These are phyloP conservation scores for Aphelinus certus DNA, from an alignment of 1,140 invertebrate species.

Conservation along the genomic window DNA sequence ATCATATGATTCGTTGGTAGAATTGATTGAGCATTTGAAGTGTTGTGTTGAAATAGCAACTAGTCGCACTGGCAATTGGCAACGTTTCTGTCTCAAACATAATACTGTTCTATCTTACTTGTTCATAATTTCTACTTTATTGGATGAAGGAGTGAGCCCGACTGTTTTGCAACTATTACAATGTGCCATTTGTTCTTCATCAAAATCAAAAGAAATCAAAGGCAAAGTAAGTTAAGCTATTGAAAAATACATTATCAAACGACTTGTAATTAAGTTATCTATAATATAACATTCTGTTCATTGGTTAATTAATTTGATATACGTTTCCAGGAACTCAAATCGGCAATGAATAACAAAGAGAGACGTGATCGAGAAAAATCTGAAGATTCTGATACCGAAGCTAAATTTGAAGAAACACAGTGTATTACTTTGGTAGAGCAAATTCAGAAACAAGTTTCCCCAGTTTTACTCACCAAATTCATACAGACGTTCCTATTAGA, in stretches of 20 bases:
- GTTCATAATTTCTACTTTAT: conserved; percentile 66
- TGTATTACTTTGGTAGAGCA: conserved; percentile 77
- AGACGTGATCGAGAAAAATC: conserved; percentile 73
- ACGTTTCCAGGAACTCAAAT: conserved; percentile 62
- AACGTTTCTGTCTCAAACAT: conserved; percentile 85
- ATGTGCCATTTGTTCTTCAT: conserved; percentile 79
- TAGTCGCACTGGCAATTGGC: conserved; percentile 94
- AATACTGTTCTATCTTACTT: conserved; percentile 72
- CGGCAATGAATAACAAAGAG: conserved; percentile 56
- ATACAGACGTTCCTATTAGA: conserved; percentile 91
- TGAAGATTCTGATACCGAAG: conserved; percentile 75
- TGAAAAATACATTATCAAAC: not conserved
- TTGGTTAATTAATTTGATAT: not conserved
- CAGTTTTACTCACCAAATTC: conserved; percentile 79
- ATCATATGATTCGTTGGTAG: conserved; percentile 90
- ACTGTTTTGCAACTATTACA: conserved; percentile 91
- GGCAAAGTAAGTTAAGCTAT: conserved; percentile 48
- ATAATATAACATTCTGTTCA: too few species aligned
- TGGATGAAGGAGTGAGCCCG: conserved; percentile 94
- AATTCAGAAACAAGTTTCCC: conserved; percentile 76
- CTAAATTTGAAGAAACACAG: conserved; percentile 76
- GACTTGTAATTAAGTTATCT: too few species aligned
- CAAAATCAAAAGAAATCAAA: conserved; percentile 58
- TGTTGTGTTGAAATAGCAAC: conserved; percentile 92
- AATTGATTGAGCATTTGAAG: conserved; percentile 94